Evolutionary conservation across 1,140 invertebrate genomes (phyloP).

Genomic region (Drosophila mayri): DNA sequence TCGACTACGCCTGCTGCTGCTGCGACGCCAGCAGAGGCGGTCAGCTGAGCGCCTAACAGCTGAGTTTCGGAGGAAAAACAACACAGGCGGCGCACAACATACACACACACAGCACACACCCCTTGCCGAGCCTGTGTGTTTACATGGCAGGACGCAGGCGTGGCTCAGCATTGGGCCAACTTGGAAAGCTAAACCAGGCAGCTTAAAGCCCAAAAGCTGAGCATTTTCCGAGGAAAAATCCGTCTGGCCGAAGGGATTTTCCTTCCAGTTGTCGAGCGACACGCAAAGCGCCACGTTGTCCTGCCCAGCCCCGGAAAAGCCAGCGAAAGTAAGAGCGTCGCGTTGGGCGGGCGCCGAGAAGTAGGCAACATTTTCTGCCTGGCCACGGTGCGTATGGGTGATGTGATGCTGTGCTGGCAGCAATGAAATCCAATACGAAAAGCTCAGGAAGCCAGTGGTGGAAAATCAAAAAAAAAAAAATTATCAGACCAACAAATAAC

Average conservation of each 20-base stretch:
- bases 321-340: slow-evolving; percentile 19
- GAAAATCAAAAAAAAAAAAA: slow-evolving; percentile 19
- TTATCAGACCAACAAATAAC: slow-evolving; percentile 2
- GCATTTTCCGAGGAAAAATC: slow-evolving; percentile 41
- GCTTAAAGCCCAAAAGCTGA: slow-evolving; percentile 59
- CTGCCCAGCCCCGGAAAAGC: slow-evolving; percentile 24
- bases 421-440: slow-evolving; percentile 33
- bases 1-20: slow-evolving; percentile 2
- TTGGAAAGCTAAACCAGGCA: slow-evolving; percentile 34
- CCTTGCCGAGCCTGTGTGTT: slow-evolving; percentile 41
- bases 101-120: slow-evolving; percentile 26
- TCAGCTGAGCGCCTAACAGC: slow-evolving; percentile 50
- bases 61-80: slow-evolving; percentile 35
- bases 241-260: slow-evolving; percentile 32
- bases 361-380: slow-evolving; percentile 49
- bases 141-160: slow-evolving; percentile 61
- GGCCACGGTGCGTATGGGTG: slow-evolving; percentile 61
- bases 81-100: slow-evolving; percentile 26
- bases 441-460: slow-evolving; percentile 21
- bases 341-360: slow-evolving; percentile 37
- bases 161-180: slow-evolving; percentile 55
- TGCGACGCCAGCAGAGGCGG: slow-evolving; percentile 7
- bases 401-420: slow-evolving; percentile 21
- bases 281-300: slow-evolving; percentile 66
- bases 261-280: slow-evolving; percentile 61